phyloP scores from a whole-genome alignment of 2,113 vertebrate species.

The Aphyosemion australe region DNA sequence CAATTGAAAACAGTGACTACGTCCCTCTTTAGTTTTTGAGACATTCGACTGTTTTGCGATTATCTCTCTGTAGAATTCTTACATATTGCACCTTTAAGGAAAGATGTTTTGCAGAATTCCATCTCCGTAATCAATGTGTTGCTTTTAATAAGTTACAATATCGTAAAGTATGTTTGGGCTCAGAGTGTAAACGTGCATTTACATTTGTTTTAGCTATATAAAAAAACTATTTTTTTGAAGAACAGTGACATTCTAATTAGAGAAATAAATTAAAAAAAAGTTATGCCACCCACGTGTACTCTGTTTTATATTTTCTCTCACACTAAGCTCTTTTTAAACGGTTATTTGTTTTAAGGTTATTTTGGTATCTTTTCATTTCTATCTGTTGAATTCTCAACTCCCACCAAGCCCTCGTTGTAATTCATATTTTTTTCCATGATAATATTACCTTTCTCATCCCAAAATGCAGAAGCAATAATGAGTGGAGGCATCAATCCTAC shows the following conservation, averaged over 20 bases:
- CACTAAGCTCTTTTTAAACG: conserved; percentile 14
- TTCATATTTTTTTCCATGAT: conserved; percentile 48
- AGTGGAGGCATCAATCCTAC: conserved; percentile 76
- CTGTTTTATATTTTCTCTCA: conserved; percentile 3
- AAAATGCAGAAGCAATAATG: conserved; percentile 79
- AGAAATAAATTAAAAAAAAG: neutral
- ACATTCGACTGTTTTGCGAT: too few species aligned
- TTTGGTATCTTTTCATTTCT: conserved; percentile 34
- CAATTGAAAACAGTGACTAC: too few species aligned
- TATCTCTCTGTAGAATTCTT: too few species aligned
- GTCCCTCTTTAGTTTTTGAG: too few species aligned
- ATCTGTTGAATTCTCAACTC: conserved; percentile 32
- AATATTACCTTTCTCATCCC: conserved; percentile 72
- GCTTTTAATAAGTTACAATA: neutral
- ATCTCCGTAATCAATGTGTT: conserved; percentile 20
- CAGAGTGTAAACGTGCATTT: neutral
- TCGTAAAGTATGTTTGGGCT: too few species aligned
- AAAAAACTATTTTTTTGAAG: neutral
- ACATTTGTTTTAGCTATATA: too few species aligned
- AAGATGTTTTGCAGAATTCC: conserved; percentile 30
- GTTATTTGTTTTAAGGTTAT: conserved; percentile 23
- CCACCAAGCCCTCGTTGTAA: conserved; percentile 39
- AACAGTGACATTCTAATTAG: conserved; percentile 1
- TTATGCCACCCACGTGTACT: conserved; percentile 5
- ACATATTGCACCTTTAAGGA: conserved; percentile 14